phyloP scores from a whole-genome alignment of 2,113 vertebrate genomes.

The Lycaon pictus region DNA sequence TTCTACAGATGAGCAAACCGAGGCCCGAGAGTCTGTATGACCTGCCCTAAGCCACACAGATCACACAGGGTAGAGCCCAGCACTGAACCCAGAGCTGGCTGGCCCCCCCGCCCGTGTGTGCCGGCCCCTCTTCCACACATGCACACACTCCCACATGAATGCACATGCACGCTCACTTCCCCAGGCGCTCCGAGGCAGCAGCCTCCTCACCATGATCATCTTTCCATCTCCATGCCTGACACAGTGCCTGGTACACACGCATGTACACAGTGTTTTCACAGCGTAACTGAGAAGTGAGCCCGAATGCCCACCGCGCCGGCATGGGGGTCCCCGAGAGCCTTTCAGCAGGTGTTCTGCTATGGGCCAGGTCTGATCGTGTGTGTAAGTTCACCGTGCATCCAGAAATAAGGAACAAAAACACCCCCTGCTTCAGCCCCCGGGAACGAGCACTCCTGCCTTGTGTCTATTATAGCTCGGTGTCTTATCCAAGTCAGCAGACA shows the following conservation, averaged over 20 bases:
- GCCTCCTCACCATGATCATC: neutral
- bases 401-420: neutral
- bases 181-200: neutral
- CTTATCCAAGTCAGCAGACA: neutral
- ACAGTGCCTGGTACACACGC: rapidly evolving
- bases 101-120: rapidly evolving
- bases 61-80: rapidly evolving
- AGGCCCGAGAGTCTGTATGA: neutral
- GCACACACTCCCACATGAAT: rapidly evolving
- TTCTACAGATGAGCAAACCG: neutral
- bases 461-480: rapidly evolving
- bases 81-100: neutral
- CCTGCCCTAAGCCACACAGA: neutral
- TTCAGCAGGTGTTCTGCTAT: rapidly evolving
- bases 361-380: neutral
- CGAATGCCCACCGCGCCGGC: rapidly evolving
- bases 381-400: rapidly evolving
- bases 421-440: neutral
- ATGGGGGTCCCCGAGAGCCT: neutral
- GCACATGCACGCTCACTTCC: rapidly evolving
- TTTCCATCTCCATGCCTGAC: rapidly evolving
- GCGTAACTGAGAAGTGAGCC: rapidly evolving
- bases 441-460: neutral
- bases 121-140: rapidly evolving
- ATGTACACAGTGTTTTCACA: rapidly evolving